Evolutionary conservation across 2,797 vertebrate genomes (phyloP).

Genomic region (Coccyzus lansbergi): DNA sequence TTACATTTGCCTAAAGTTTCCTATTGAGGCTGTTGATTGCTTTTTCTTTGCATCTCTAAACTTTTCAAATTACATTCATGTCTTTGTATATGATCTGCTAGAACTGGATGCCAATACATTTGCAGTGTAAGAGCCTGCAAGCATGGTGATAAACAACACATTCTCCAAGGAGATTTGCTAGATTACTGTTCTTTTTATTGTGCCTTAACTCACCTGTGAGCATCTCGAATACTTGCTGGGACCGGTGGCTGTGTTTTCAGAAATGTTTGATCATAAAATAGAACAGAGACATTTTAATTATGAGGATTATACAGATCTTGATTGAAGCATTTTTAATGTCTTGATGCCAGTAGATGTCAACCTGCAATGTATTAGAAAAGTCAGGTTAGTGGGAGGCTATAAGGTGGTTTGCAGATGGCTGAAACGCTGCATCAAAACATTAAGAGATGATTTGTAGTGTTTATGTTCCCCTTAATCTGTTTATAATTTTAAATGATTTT

Average conservation of each 20-base stretch:
- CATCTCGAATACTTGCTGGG: constrained; percentile 38
- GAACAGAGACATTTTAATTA: constrained; percentile 33
- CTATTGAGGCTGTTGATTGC: not conserved
- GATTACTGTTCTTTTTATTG: constrained; percentile 46
- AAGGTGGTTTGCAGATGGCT: constrained; percentile 46
- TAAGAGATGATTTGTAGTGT: not conserved
- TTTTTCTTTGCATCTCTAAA: constrained; percentile 20
- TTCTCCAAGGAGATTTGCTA: constrained; percentile 47
- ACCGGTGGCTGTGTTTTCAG: constrained; percentile 23
- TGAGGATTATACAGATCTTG: constrained; percentile 10
- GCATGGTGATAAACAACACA: constrained; percentile 30
- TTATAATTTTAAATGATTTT: not conserved
- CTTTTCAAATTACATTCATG: constrained; percentile 34
- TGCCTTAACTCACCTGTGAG: constrained; percentile 57
- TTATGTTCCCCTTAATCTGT: not conserved
- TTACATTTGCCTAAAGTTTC: constrained; percentile 1
- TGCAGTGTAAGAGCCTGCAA: constrained; percentile 37
- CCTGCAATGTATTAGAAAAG: not conserved
- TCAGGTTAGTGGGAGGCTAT: constrained; percentile 27
- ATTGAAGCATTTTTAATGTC: constrained; percentile 35
- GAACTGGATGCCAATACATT: constrained; percentile 41
- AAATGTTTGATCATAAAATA: constrained; percentile 26
- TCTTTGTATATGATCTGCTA: constrained; percentile 27
- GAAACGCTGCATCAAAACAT: not conserved
- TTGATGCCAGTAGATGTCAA: constrained; percentile 39